Evolutionary conservation across 2,113 vertebrate species (phyloP).

Genomic region (Nothoprocta pentlandii): DNA sequence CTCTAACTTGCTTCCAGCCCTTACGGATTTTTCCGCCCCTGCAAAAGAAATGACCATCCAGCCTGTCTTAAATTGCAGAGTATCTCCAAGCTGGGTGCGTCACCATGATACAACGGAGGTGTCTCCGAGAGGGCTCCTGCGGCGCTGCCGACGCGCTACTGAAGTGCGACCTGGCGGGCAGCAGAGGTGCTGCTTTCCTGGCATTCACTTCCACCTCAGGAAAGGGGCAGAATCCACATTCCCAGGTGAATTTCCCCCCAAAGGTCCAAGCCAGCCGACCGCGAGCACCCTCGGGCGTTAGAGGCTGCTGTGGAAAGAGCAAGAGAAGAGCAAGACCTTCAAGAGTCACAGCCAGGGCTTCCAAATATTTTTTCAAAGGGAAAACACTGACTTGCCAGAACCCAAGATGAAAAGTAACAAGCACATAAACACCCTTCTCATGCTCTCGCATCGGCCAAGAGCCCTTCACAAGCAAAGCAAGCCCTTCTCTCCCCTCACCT

Average conservation of each 20-base stretch:
- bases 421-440: conserved; percentile 51
- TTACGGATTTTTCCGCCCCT: not conserved
- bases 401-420: conserved; percentile 24
- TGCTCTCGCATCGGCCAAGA: conserved; percentile 33
- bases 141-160: accelerated
- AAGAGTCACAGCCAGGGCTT: not conserved
- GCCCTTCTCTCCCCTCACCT: not conserved
- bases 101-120: accelerated
- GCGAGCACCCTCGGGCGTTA: not conserved
- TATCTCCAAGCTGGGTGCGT: not conserved
- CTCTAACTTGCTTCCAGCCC: not conserved
- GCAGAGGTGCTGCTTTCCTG: accelerated
- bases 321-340: not conserved
- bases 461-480: conserved; percentile 21
- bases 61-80: not conserved
- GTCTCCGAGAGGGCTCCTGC: accelerated
- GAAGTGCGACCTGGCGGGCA: not conserved
- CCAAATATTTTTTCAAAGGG: conserved; percentile 43
- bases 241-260: not conserved
- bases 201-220: not conserved
- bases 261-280: not conserved
- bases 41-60: not conserved
- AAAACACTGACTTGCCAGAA: conserved; percentile 50
- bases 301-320: not conserved
- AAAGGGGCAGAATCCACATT: accelerated